Percentiles rank a stretch among this genome's conserved stretches.
phyloP scores from a whole-genome alignment of 2,797 vertebrate genomes.

The Tauraco hartlaubi region DNA sequence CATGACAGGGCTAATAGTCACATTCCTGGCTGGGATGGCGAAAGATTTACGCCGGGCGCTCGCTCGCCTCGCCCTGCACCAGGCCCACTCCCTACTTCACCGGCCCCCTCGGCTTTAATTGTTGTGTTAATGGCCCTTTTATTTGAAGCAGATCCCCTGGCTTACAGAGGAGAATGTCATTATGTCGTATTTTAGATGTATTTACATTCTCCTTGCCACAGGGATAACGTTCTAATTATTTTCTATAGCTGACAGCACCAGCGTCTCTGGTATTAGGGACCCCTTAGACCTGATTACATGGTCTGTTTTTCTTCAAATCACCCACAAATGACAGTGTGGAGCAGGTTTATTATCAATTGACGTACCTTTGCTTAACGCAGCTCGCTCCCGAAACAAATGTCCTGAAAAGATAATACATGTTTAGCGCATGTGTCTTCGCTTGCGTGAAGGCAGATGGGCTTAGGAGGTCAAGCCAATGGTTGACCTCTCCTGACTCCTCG shows the following conservation, averaged over 20 bases:
- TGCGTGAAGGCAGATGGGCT: slow-evolving; percentile 67
- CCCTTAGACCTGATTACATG: slow-evolving; percentile 80
- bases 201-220: slow-evolving; percentile 84
- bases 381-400: slow-evolving; percentile 73
- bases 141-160: slow-evolving; percentile 83
- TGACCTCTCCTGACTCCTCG: slow-evolving; percentile 20
- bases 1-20: slow-evolving; percentile 80
- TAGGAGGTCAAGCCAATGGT: slow-evolving; percentile 20
- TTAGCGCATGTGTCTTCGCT: slow-evolving; percentile 41
- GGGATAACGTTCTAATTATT: slow-evolving; percentile 84
- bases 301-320: slow-evolving; percentile 81
- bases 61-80: slow-evolving; percentile 74
- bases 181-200: slow-evolving; percentile 84
- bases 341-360: slow-evolving; percentile 76
- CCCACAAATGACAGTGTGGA: slow-evolving; percentile 75
- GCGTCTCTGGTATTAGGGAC: slow-evolving; percentile 80
- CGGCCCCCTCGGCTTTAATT: slow-evolving; percentile 81
- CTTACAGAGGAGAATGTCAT: slow-evolving; percentile 83
- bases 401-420: slow-evolving; percentile 68
- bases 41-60: slow-evolving; percentile 77
- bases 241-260: slow-evolving; percentile 82
- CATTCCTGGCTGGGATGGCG: slow-evolving; percentile 80
- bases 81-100: slow-evolving; percentile 76
- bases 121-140: slow-evolving; percentile 84
- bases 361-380: slow-evolving; percentile 75